These are phyloP conservation scores for Pangasius larnaudii DNA, from an alignment of 2,797 vertebrate genomes.

Conservation along the genomic window DNA sequence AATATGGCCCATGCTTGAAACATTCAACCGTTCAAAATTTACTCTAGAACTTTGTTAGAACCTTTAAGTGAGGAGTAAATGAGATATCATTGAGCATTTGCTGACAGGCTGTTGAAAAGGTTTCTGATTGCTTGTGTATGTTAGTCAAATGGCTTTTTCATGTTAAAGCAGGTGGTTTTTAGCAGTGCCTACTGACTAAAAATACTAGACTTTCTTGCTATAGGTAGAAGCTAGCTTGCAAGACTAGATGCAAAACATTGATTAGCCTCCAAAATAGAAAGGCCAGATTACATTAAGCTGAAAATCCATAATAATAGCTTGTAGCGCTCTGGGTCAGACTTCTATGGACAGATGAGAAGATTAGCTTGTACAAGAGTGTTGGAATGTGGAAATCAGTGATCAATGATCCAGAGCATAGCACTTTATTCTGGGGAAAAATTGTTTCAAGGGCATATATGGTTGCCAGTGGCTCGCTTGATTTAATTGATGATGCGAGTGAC, in stretches of 20 bases:
- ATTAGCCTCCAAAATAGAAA: slow-evolving; percentile 24
- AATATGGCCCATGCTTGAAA: not conserved
- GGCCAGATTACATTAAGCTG: not conserved
- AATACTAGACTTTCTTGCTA: not conserved
- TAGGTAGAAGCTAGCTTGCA: not conserved
- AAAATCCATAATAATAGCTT: slow-evolving; percentile 1
- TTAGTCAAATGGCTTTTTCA: not conserved
- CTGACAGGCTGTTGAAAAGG: not conserved
- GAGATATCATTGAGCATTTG: not conserved
- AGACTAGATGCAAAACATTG: not conserved
- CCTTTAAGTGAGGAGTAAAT: not conserved
- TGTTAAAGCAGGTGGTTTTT: not conserved
- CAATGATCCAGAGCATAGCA: not conserved
- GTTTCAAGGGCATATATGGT: not conserved
- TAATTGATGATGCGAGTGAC: not conserved
- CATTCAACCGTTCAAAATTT: not conserved
- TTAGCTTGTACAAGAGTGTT: slow-evolving; percentile 7
- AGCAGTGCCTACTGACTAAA: not conserved
- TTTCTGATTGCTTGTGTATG: not conserved
- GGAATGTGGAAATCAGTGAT: not conserved
- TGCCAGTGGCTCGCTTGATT: not conserved
- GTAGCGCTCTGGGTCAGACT: not conserved
- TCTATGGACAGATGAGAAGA: not conserved
- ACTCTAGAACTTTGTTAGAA: not conserved
- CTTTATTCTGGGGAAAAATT: not conserved